Percentiles rank a stretch among this genome's conserved stretches.
phyloP scores from a whole-genome alignment of 2,888 invertebrate genomes.

The Itoplectis maculator region DNA sequence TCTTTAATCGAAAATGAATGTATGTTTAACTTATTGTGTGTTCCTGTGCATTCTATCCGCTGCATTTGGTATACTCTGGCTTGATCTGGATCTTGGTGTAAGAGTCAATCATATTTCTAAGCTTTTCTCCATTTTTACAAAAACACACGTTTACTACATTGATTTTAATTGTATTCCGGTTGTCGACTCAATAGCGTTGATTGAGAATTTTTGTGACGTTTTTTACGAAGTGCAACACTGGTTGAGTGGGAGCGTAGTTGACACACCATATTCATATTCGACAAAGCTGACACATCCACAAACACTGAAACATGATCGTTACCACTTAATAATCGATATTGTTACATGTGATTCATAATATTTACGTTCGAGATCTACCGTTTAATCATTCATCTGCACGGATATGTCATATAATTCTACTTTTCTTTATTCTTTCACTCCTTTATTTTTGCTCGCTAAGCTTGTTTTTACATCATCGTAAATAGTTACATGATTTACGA shows the following conservation, averaged over 20 bases:
- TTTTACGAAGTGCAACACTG: conserved; percentile 7
- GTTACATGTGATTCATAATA: conserved; percentile 39
- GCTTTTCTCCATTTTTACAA: conserved; percentile 80
- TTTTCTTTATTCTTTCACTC: conserved; percentile 12
- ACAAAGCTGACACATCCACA: conserved; percentile 52
- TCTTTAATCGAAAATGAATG: conserved; percentile 69
- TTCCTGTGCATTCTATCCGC: conserved; percentile 84
- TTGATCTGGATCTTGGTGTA: conserved; percentile 85
- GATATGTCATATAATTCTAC: conserved; percentile 53
- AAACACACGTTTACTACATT: conserved; percentile 68
- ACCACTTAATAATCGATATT: conserved; percentile 44
- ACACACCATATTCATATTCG: conserved; percentile 31
- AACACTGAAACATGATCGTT: conserved; percentile 45
- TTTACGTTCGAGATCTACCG: conserved; percentile 49
- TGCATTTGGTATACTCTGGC: conserved; percentile 85
- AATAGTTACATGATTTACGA: conserved; percentile 28
- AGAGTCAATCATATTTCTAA: conserved; percentile 84
- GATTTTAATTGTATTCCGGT: conserved; percentile 13
- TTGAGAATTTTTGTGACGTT: background rate
- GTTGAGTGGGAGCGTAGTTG: background rate
- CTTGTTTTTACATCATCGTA: conserved; percentile 43
- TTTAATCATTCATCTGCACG: conserved; percentile 64
- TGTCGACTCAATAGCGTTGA: conserved; percentile 28
- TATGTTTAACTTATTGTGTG: conserved; percentile 84
- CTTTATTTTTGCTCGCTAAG: conserved; percentile 59